Evolutionary conservation across 1,140 invertebrate genomes (phyloP), one percentile per base, ranked within the genome.

Genomic region (Drosophila persimilis): DNA sequence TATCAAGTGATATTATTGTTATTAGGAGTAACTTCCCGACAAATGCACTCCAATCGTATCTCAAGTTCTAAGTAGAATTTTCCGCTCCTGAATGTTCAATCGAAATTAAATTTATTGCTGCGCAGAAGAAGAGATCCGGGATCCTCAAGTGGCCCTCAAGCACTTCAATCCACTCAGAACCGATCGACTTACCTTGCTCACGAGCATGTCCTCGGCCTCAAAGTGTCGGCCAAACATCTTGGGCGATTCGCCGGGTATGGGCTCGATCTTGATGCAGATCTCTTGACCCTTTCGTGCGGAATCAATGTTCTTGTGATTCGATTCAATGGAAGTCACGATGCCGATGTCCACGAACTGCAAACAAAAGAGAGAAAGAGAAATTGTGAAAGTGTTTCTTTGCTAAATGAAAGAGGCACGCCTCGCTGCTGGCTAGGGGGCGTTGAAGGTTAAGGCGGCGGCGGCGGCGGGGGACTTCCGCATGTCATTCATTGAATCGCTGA

Each of bases 161-260:
- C 9, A 24, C 50, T 35, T 31, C 35, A 31, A 6, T 35, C 8
- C 15, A 9, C 29, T 29, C 9, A 35, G 9, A 35, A 35, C 9
- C 31, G 29, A 24, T 48, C 0, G n/a, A 83, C 93, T 94, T 93
- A 98, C 97, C 95, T 98, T 99, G 93, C 98, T 99, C 77, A 99
- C 94, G 39, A 99, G 94, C 81, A 98, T 93, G 92, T 99, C 99
- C 24, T 95, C 98, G 77, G 98, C 95, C 89, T 99, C 98, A 93
- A 99, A 99, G 93, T 99, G 99, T 66, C 99, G 93, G 0, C 99
- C 99, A 92, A 96, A 98, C 95, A 99, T 96, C 93, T 99, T 99
- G 1, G 99, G 99, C 29, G 98, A 95, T 92, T 99, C 98, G 0
- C 98, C 98, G 13, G 98, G 96, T 41, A 97, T 95, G 3, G 98